Evolutionary conservation across 2,888 invertebrate genomes (phyloP), one percentile per base, ranked within the genome.

Genomic region (Conomelus anceps): DNA sequence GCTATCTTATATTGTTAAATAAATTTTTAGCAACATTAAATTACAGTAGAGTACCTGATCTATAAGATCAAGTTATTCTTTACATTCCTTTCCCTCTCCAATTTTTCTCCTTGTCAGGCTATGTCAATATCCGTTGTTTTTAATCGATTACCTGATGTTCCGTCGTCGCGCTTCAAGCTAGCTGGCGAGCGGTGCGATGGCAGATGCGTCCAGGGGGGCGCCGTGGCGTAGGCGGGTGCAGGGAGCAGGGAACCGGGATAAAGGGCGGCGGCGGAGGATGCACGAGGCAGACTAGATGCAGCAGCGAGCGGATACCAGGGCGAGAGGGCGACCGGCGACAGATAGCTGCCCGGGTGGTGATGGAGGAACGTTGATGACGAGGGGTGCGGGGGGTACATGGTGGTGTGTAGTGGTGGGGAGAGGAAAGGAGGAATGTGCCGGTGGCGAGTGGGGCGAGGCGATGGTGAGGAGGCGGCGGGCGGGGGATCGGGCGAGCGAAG

Each of bases 401-500:
- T 26, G 20, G 89, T 90, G 41, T 85, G 90, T 29, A 84, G 90
- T 63, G 86, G 88, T 0, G 29, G 87, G 24, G 85, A 86, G 22
- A 85, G 90, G 89, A 84, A 88, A 24, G 87, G 88, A 88, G 26
- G 87, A 87, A 34, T 85, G 89, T 24, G 90, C 22, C n/a, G 89
- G 88, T 88, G 88, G 88, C 22, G 88, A 88, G 29, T 89, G 89
- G 20, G 89, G 23, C 9, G 90, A 86, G 85, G 90, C 89, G 87
- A 88, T 41, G 86, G 89, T 34, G 86, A 22, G 89, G 88, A 3
- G 89, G 89, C 90, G 41, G 86, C 89, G 89, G 91, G 91, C 89
- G 92, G 92, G 92, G 93, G 92, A 92, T 93, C 92, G 92, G 92
- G 94, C 23, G 93, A 95, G 91, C 94, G 94, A 92, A 92, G 93